Percentiles rank a stretch among this genome's conserved stretches.
These are phyloP conservation scores for Passer domesticus DNA, from an alignment of 2,113 vertebrate species.

Conservation along the genomic window DNA sequence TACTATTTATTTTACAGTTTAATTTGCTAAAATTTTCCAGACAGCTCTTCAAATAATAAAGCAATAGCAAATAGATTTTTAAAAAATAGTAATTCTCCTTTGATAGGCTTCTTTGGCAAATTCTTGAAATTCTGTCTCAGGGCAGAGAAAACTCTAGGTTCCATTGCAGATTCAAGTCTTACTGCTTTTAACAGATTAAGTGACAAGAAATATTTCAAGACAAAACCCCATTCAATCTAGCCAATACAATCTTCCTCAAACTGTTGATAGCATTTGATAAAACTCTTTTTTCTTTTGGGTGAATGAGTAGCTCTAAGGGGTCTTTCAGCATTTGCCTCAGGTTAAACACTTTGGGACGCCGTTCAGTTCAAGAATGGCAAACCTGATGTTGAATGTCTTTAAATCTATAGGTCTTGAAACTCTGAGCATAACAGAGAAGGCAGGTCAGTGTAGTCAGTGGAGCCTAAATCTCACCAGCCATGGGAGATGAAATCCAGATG, in stretches of 20 bases:
- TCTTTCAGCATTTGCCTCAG: background rate
- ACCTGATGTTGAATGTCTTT: background rate
- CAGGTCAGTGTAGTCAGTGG: background rate
- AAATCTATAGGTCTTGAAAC: background rate
- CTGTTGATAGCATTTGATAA: background rate
- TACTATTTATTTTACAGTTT: constrained; percentile 10
- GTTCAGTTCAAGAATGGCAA: background rate
- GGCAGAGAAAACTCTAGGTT: background rate
- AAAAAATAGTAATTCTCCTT: background rate
- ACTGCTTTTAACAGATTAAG: background rate
- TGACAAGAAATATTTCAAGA: background rate
- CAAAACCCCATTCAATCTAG: background rate
- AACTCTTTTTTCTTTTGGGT: background rate
- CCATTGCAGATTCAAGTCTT: background rate
- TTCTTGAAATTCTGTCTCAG: background rate
- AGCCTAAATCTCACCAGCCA: background rate
- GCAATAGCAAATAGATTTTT: background rate
- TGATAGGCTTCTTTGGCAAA: background rate
- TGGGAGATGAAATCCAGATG: background rate
- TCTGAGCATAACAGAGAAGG: background rate
- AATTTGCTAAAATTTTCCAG: constrained; percentile 32
- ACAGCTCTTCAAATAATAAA: constrained; percentile 6
- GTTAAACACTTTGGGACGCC: background rate
- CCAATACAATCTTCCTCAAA: background rate
- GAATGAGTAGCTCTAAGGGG: background rate